phyloP scores from a whole-genome alignment of 2,797 vertebrate genomes.

The Gadopsis bispinosus region DNA sequence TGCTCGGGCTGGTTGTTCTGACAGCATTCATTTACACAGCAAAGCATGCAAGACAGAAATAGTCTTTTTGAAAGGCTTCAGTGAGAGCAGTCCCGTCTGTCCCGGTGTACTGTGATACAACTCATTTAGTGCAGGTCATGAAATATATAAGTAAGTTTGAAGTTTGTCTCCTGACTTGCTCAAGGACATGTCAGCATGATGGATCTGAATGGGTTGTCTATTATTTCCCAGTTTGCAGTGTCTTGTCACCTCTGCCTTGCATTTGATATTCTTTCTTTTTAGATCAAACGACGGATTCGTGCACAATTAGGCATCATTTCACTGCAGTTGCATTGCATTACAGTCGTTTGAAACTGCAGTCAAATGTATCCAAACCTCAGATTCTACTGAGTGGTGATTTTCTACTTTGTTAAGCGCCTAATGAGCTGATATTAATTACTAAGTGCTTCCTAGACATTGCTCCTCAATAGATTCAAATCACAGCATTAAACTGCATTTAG shows the following conservation, averaged over 20 bases:
- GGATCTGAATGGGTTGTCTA: constrained; percentile 11
- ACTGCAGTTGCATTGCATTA: neutral
- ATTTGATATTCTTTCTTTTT: neutral
- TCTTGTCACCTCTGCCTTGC: constrained; percentile 17
- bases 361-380: neutral
- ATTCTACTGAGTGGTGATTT: neutral
- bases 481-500: neutral
- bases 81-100: neutral
- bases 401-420: neutral
- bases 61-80: neutral
- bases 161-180: neutral
- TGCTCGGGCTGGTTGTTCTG: constrained; percentile 23
- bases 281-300: neutral
- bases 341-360: neutral
- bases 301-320: neutral
- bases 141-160: no score
- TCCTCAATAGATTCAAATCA: neutral
- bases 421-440: neutral
- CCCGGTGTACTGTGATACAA: neutral
- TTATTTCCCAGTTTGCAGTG: constrained; percentile 11
- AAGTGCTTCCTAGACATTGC: neutral
- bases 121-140: neutral
- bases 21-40: constrained; percentile 35
- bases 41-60: constrained; percentile 17
- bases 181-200: neutral